phyloP scores from a whole-genome alignment of 2,888 invertebrate species.

The Ommatoiulus sabulosus region DNA sequence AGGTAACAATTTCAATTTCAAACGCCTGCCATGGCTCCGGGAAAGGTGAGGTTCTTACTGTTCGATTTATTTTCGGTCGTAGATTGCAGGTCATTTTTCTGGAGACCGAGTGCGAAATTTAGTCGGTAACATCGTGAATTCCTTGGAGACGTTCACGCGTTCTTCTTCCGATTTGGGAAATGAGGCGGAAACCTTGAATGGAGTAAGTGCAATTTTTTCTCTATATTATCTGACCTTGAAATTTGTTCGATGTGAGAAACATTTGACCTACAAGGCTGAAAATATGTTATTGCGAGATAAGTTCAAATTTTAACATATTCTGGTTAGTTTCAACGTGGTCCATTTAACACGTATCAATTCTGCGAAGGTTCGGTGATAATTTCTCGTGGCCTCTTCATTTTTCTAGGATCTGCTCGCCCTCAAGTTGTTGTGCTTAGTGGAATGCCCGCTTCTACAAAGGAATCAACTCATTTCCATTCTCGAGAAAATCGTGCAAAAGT shows the following conservation, averaged over 20 bases:
- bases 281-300: no score
- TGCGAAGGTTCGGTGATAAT: no score
- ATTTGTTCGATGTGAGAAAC: background rate
- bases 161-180: slow-evolving; percentile 21
- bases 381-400: background rate
- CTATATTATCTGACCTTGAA: background rate
- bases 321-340: no score
- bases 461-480: background rate
- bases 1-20: slow-evolving; percentile 72
- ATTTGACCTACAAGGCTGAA: no score
- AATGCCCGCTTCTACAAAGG: slow-evolving; percentile 35
- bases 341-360: no score
- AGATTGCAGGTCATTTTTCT: slow-evolving; percentile 75
- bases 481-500: slow-evolving; percentile 37
- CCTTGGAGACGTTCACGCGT: slow-evolving; percentile 66
- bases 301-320: no score
- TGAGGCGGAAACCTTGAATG: slow-evolving; percentile 30
- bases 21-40: no score
- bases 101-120: slow-evolving; percentile 74
- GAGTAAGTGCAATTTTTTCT: no score
- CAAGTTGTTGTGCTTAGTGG: slow-evolving; percentile 38
- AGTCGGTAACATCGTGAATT: slow-evolving; percentile 75
- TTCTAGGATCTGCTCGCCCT: slow-evolving; percentile 52
- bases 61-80: no score
- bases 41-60: no score